Evolutionary conservation across 2,888 invertebrate species (phyloP), one percentile per base, ranked within the genome.

Genomic region (Glyphotaelius pellucidus): DNA sequence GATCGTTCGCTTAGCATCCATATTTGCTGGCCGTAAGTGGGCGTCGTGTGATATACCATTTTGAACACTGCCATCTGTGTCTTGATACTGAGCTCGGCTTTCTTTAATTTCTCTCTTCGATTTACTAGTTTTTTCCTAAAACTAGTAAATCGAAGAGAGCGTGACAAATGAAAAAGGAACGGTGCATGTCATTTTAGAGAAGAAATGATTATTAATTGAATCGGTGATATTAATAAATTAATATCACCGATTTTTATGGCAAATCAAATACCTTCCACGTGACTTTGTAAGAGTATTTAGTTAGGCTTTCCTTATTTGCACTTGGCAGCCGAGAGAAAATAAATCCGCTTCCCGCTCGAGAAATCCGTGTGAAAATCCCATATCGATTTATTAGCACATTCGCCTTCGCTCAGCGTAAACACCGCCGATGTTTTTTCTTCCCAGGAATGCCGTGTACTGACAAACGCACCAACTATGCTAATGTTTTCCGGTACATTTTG

Each of bases 321-420:
- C 83, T 35, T 83, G 81, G 83, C 83, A 35, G 35, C 83, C 35
- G 25, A 25, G 83, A 32, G 38, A 32, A 67, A 67, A 83, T 83
- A 67, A 35, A 25, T 7, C 35, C 83, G 83, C 25, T 35, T 32
- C 25, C 35, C 25, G 83, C 25, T 38, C 9, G 11, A 83, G 83
- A 31, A 83, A 25, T 86, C 42, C 86, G 86, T 86, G 86, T 42
- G 86, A 86, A 86, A 86, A 86, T 86, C 42, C 42, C 86, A 42
- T 86, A 86, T 86, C 86, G 86, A 86, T 86, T 42, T 86, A 86
- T 86, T 86, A 86, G 86, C 86, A 42, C 86, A 86, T 42, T 19
- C 85, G 85, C 85, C 85, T 83, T 83, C 83, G 83, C 83, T 25
- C 86, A 47, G 42, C 25, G 86, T 42, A 86, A 86, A 86, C 86